These are phyloP conservation scores for Drosophila melanosoma DNA, from an alignment of 2,888 invertebrate genomes.

Conservation along the genomic window DNA sequence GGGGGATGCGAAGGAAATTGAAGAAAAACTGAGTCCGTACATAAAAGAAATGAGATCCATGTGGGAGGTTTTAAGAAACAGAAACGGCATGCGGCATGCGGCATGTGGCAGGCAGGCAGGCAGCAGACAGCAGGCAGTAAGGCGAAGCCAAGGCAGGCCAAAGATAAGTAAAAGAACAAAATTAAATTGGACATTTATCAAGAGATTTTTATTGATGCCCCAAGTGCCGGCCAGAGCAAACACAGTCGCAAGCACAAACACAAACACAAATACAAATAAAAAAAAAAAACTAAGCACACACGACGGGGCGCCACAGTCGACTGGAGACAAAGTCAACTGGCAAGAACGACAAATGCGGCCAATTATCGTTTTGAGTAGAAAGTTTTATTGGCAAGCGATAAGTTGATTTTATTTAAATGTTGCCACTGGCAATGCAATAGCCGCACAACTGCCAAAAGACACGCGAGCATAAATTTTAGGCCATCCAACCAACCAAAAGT, in stretches of 20 bases:
- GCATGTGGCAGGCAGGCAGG: background rate
- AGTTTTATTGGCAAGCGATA: slow-evolving; percentile 71
- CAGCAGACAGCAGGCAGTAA: background rate
- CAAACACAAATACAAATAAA: slow-evolving; percentile 6
- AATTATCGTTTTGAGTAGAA: slow-evolving; percentile 80
- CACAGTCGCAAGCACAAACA: slow-evolving; percentile 19
- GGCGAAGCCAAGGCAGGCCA: slow-evolving; percentile 38
- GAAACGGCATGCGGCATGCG: slow-evolving; percentile 16
- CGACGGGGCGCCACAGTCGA: slow-evolving; percentile 29
- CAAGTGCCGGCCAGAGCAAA: slow-evolving; percentile 60
- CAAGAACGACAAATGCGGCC: slow-evolving; percentile 70
- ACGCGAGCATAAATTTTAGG: slow-evolving; percentile 74
- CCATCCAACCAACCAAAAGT: slow-evolving; percentile 12
- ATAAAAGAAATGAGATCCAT: slow-evolving; percentile 59
- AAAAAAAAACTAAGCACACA: slow-evolving; percentile 2
- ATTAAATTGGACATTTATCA: slow-evolving; percentile 84
- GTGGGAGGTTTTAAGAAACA: slow-evolving; percentile 44
- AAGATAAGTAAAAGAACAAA: slow-evolving; percentile 80
- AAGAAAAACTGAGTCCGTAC: slow-evolving; percentile 31
- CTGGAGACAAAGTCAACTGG: slow-evolving; percentile 57
- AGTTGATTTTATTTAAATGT: slow-evolving; percentile 74
- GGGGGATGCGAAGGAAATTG: slow-evolving; percentile 2
- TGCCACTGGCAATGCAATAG: slow-evolving; percentile 53
- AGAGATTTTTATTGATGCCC: slow-evolving; percentile 83
- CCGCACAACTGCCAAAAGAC: slow-evolving; percentile 62